A percentile compares a stretch with the other conserved stretches of the same genome.
Conservation (phyloP, 1,140 invertebrate genomes). For the Berghia stephanieae region DNA sequence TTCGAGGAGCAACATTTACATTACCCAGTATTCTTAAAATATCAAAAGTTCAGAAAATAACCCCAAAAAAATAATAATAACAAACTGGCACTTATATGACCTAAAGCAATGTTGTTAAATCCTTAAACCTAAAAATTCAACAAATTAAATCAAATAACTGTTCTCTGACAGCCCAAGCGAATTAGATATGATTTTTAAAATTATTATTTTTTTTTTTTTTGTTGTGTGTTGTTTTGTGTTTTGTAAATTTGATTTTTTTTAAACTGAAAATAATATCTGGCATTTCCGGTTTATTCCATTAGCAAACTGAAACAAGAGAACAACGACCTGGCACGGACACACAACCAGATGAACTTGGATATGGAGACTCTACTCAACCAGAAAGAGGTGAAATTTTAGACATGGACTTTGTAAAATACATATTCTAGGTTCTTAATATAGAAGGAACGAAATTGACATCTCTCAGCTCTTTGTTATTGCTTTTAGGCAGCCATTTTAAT, state of each 20-base stretch:
- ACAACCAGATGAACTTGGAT: constrained; percentile 65
- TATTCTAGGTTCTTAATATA: background rate
- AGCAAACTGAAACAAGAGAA: constrained; percentile 58
- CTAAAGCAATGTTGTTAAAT: too few species aligned
- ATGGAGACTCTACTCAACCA: constrained; percentile 63
- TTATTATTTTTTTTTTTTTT: background rate
- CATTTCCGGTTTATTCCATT: background rate
- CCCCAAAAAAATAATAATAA: too few species aligned
- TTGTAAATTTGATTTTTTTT: background rate
- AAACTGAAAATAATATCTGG: background rate
- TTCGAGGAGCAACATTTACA: too few species aligned
- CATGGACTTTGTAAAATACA: background rate
- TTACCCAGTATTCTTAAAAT: too few species aligned
- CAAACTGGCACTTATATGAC: too few species aligned
- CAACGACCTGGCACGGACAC: constrained; percentile 49
- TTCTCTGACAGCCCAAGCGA: too few species aligned
- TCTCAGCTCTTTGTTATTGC: too few species aligned
- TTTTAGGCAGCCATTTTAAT: too few species aligned
- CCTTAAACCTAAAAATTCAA: too few species aligned
- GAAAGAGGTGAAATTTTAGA: constrained; percentile 57
- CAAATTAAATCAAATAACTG: background rate
- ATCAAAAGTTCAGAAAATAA: too few species aligned
- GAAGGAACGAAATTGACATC: background rate
- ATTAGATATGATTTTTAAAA: background rate
- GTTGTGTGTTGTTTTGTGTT: background rate